These are phyloP conservation scores for Brenthis daphne DNA, from an alignment of 2,888 invertebrate species.

Conservation along the genomic window DNA sequence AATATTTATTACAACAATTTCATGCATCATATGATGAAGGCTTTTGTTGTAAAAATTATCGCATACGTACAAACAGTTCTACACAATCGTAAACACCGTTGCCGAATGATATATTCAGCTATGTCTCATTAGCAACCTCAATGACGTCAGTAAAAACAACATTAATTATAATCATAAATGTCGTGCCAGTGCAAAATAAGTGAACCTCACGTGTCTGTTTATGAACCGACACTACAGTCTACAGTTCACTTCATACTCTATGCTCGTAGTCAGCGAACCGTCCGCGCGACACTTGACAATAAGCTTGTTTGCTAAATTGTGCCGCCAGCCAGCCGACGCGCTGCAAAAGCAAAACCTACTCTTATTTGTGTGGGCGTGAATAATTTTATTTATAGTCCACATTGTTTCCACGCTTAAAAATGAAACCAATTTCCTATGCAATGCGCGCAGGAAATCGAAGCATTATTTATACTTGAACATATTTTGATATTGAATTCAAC, in stretches of 20 bases:
- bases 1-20: too few species aligned
- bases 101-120: slow-evolving; percentile 11
- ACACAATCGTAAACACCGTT: slow-evolving; percentile 4
- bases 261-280: slow-evolving; percentile 39
- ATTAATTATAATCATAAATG: slow-evolving; percentile 46
- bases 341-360: slow-evolving; percentile 38
- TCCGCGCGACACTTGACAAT: slow-evolving; percentile 53
- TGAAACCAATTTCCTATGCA: slow-evolving; percentile 57
- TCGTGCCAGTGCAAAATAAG: slow-evolving; percentile 54
- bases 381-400: slow-evolving; percentile 50
- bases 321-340: slow-evolving; percentile 34
- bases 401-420: slow-evolving; percentile 56
- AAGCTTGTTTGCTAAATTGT: slow-evolving; percentile 56
- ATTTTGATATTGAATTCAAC: slow-evolving; percentile 34
- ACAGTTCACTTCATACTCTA: slow-evolving; percentile 45
- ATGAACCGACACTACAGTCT: slow-evolving; percentile 46
- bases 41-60: background rate
- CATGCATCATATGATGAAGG: background rate
- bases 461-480: slow-evolving; percentile 39
- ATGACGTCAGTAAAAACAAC: slow-evolving; percentile 51
- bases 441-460: slow-evolving; percentile 47
- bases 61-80: background rate
- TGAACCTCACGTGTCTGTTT: slow-evolving; percentile 39
- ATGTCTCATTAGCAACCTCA: slow-evolving; percentile 27
- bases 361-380: slow-evolving; percentile 43